Conservation (phyloP, 2,797 vertebrate genomes). For the Moxostoma hubbsi region DNA sequence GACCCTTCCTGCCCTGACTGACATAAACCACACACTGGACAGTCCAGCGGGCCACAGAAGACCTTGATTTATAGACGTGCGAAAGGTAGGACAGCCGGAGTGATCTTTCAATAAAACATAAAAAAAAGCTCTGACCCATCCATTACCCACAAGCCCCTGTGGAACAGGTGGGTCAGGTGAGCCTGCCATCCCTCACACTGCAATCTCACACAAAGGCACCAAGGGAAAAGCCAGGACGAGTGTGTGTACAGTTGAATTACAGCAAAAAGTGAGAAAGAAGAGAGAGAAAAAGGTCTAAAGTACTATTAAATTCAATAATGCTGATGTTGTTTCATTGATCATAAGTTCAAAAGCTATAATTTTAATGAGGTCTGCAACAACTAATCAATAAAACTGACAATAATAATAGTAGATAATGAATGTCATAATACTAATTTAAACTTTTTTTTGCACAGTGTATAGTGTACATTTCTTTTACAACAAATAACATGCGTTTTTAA, state of each 20-base stretch:
- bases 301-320: neutral
- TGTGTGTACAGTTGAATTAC: constrained; percentile 20
- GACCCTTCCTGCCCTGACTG: constrained; percentile 50
- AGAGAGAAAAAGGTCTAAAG: neutral
- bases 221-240: constrained; percentile 50
- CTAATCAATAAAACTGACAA: neutral
- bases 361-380: neutral
- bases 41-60: constrained; percentile 47
- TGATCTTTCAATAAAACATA: constrained; percentile 80
- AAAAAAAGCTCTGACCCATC: constrained; percentile 72
- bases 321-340: neutral
- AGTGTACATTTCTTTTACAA: too few species aligned
- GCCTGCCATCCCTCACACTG: constrained; percentile 67
- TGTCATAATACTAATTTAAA: too few species aligned
- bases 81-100: constrained; percentile 74
- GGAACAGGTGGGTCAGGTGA: constrained; percentile 60
- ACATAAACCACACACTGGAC: constrained; percentile 59
- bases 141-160: constrained; percentile 76
- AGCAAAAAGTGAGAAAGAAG: constrained; percentile 7
- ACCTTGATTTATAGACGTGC: constrained; percentile 64
- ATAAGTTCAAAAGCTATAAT: neutral
- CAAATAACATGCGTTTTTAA: too few species aligned
- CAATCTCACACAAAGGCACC: constrained; percentile 50
- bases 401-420: too few species aligned
- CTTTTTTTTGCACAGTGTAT: too few species aligned